A percentile compares a stretch with the other conserved stretches of the same genome.
Conservation (phyloP, 2,888 invertebrate species). For the Cacoxenus indagator region DNA sequence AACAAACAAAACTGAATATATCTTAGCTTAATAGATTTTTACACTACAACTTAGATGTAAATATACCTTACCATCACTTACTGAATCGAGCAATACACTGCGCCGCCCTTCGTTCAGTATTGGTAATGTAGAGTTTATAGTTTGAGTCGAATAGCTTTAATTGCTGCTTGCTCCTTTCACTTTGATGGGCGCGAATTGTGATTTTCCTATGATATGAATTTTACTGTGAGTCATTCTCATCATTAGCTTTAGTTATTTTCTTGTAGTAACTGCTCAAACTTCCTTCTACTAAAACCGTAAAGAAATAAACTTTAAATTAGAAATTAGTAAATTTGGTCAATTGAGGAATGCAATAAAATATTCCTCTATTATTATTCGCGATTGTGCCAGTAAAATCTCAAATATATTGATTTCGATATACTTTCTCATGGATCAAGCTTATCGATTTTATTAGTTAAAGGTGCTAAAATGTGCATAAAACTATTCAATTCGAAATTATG, state of each 20-base stretch:
- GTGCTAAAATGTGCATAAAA: slow-evolving; percentile 45
- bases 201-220: neutral
- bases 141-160: neutral
- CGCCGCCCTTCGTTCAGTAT: no score
- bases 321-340: neutral
- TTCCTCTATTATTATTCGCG: no score
- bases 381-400: no score
- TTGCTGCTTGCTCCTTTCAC: neutral
- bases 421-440: neutral
- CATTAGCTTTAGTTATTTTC: no score
- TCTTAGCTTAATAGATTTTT: neutral
- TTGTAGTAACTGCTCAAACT: no score
- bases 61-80: slow-evolving; percentile 24
- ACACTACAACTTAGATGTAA: slow-evolving; percentile 48
- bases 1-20: slow-evolving; percentile 18
- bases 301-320: neutral
- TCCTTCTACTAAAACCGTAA: neutral
- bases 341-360: neutral
- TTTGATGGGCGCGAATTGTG: neutral
- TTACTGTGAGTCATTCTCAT: no score
- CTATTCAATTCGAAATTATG: slow-evolving; percentile 27
- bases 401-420: no score
- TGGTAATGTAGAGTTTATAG: neutral
- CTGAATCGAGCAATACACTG: neutral
- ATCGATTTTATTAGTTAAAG: slow-evolving; percentile 29